phyloP scores from a whole-genome alignment of 1,140 invertebrate species.

The Drosophila asahinai region DNA sequence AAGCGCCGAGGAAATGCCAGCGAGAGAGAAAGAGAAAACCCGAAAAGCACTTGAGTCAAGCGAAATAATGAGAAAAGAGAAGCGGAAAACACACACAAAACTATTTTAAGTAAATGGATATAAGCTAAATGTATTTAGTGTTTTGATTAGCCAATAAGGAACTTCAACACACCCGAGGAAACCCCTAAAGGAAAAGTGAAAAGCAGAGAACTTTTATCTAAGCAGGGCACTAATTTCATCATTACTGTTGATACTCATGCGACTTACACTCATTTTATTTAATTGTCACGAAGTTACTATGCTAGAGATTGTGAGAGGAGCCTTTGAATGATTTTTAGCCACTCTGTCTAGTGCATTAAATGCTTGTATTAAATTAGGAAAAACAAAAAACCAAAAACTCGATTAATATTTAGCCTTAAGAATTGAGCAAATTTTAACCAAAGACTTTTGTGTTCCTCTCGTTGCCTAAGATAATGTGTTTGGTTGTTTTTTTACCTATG shows the following conservation, averaged over 20 bases:
- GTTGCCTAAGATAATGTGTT: conserved; percentile 31
- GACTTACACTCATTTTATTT: conserved; percentile 36
- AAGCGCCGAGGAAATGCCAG: neutral
- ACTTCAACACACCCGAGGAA: conserved; percentile 47
- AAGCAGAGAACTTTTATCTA: conserved; percentile 47
- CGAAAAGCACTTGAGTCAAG: conserved; percentile 8
- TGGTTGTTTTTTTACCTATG: conserved; percentile 13
- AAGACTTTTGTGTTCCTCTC: conserved; percentile 74
- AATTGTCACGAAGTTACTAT: conserved; percentile 48
- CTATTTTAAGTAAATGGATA: conserved; percentile 62
- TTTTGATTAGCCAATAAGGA: conserved; percentile 75
- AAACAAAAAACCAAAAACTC: conserved; percentile 13
- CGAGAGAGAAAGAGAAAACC: neutral
- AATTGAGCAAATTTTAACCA: conserved; percentile 61
- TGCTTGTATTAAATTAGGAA: conserved; percentile 64
- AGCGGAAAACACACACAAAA: conserved; percentile 32
- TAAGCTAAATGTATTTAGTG: conserved; percentile 83
- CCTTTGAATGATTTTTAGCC: conserved; percentile 64
- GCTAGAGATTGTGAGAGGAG: conserved; percentile 32
- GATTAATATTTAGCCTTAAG: conserved; percentile 60
- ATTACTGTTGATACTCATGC: conserved; percentile 43
- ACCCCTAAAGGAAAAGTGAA: conserved; percentile 7
- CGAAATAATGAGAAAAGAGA: conserved; percentile 18
- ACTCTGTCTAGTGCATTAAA: conserved; percentile 70
- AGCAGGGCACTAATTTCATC: conserved; percentile 53